Base-by-base conservation (phyloP, 1,140 invertebrate species). In the Scaptodrosophila lebanonensis region DNA sequence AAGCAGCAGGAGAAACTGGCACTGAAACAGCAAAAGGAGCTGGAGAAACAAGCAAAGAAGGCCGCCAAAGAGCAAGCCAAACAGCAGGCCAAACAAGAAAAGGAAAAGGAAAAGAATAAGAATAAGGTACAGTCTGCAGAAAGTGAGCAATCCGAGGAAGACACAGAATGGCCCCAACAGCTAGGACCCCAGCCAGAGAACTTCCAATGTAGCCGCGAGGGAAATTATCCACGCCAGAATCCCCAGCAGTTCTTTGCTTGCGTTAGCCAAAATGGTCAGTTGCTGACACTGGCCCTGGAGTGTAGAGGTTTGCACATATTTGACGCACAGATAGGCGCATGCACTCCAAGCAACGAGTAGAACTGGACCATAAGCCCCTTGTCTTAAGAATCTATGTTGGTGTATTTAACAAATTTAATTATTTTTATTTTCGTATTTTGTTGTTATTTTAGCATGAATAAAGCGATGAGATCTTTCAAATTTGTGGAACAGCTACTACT, bases 51-150 rank as follows among this genome's bases (percentile, higher is more conserved):
- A 6, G 83, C 83, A 20, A 65, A 63, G 18, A 85, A 85, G 40
- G 67, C 60, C 1, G 77, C 83, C 35, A 85, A 85, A 47, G 66
- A 75, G 18, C 48, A 33, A 42, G 83, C 73, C 40, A 85, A 83
- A 20, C 51, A 77, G 52, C 51, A 63, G 35, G 77, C 76, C 44
- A 77, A 82, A 59, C 62, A 47, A 13, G 65, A 68, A 29, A 60
- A 68, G 40, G 58, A 44, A 12, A 7, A 17, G 1, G 22, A 36
- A 11, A 49, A 25, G 22, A 8, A 3, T 4, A 8, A 25, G 22
- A 3, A 57, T 5, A 59, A 67, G 22, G 42, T 39, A 0, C 11
- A 42, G 35, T 79, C 73, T 40, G 9, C 49, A 1, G 73, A 79
- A 44, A 79, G 75, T 11, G 29, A 20, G 30, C 68, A 77, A 27